Evolutionary conservation across 1,140 invertebrate genomes (phyloP), one percentile per base, ranked within the genome.

Genomic region (Drosophila sproati): DNA sequence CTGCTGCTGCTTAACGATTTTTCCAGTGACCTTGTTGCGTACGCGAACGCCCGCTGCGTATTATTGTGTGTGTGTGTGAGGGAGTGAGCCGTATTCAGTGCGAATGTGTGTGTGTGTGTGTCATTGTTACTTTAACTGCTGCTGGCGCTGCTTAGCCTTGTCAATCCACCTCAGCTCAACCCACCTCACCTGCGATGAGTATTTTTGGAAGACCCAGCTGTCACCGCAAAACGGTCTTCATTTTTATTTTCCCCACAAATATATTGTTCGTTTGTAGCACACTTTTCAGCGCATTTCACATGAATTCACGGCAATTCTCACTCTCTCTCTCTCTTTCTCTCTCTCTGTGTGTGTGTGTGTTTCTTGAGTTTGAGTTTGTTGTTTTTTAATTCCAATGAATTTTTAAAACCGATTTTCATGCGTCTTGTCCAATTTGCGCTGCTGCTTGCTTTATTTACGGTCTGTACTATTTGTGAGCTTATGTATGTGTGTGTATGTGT

Each of bases 21-120:
- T 92, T 92, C 91, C 91, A 92, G 85, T 92, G 91, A 92, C 91
- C 91, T 92, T 92, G 91, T 92, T 92, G 91, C 88, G 91, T 92
- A 90, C 86, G 77, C 86, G 64, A 77, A 56, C 75, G 78, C 77
- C 79, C 73, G 78, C 67, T 71, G 50, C 70, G 39, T 55, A 43
- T 43, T n/a, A n/a, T 43, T 39, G 12, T 54, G 39, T 47, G 59
- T 57, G 31, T 73, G 43, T 31, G 3, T 52, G 39, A 55, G 64
- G 61, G 41, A 47, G 10, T 34, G 34, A 34, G 41, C 28, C 51
- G 55, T 28, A 41, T 48, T 12, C 7, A 67, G 39, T 52, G 37
- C 20, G 20, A 0, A 20, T 35, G 8, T 70, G 28, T 64, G 70
- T 45, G 31, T 60, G 69, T 80, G 57, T 78, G 34, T 82, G 70